Evolutionary conservation across 2,797 vertebrate genomes (phyloP), one percentile per base, ranked within the genome.

Genomic region (Euphonia xanthogaster): DNA sequence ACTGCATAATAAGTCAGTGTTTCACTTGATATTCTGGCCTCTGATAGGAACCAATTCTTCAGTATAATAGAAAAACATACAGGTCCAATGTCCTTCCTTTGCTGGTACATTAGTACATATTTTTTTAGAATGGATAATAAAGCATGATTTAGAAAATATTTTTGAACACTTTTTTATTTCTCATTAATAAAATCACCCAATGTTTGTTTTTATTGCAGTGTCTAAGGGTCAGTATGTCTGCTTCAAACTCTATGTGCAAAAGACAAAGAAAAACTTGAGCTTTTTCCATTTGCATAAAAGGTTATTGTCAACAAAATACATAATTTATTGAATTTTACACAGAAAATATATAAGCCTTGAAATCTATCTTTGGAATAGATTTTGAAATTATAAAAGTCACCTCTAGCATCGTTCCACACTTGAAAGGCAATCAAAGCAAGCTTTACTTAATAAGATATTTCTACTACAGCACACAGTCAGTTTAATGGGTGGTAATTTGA

Each of bases 401-500:
- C 19, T 79, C 31, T 82, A 85, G 5, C 28, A 55, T 68, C 0
- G 0, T 71, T 93, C 73, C 44, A 90, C 40, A 82, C 58, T 91
- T 82, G 67, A 94, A 95, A 92, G 94, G n/a, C 31, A 88, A 77
- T 72, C 73, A 96, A 57, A 72, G 24, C 1, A 7, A 71, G 20
- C 55, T 45, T 48, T 91, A 50, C 25, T 77, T 95, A 89, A 67
- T 86, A 91, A 62, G 48, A 51, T 51, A 68, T 94, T 93, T 95
- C 84, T 80, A 27, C 57, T 79, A 39, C 20, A 82, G 48, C 75
- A 88, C 72, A 79, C 50, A 94, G 57, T 84, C 78, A 82, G 73
- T 91, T 96, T 88, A 96, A 96, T 6, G 7, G 42, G 68, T 92
- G 40, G 77, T 48, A 93, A 84, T 96, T 95, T 92, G 76, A 94